Base-by-base conservation (phyloP, 2,888 invertebrate species). In the Acanthococcus lagerstroemiae region DNA sequence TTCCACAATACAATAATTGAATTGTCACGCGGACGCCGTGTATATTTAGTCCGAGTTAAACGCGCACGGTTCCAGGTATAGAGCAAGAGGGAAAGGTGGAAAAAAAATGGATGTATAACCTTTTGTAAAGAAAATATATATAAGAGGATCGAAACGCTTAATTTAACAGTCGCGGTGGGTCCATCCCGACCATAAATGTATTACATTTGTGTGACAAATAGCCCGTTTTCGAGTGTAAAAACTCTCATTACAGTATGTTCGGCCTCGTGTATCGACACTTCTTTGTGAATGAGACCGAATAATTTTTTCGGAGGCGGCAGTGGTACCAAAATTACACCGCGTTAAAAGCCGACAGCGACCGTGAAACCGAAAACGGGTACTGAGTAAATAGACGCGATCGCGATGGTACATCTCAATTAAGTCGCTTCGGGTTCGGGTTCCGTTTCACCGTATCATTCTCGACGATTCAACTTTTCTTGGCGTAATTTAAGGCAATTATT, bases 1-100 rank as follows among this genome's bases (percentile, higher is more conserved):
- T 30, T n/a, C 48, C 26, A 50, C 60, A 50, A 61, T 21, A 48
- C 60, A 48, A 61, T 61, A 48, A 61, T 61, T 61, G 60, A 61
- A 61, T 61, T 61, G 60, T 61, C 60, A 61, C 48, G 60, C 60
- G 50, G 60, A 61, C 3, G 37, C 37, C n/a, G n/a, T 37, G 37
- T 37, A 37, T 37, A 37, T 37, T 37, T n/a, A 37, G 37, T n/a
- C n/a, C 37, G 12, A n/a, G 37, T 37, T 15, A n/a, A n/a, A n/a
- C n/a, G 37, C 2, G 37, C 37, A 15, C 37, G n/a, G 37, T 37
- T 37, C n/a, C 37, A 37, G 37, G 37, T 37, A 37, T n/a, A n/a
- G 12, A 37, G 12, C 37, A n/a, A 37, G 37, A 37, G n/a, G 37
- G 37, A 37, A n/a, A 37, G 3, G 1, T 9, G n/a, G n/a, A 37